Evolutionary conservation across 2,888 invertebrate species (phyloP).

Genomic region (Brachyptera putata): DNA sequence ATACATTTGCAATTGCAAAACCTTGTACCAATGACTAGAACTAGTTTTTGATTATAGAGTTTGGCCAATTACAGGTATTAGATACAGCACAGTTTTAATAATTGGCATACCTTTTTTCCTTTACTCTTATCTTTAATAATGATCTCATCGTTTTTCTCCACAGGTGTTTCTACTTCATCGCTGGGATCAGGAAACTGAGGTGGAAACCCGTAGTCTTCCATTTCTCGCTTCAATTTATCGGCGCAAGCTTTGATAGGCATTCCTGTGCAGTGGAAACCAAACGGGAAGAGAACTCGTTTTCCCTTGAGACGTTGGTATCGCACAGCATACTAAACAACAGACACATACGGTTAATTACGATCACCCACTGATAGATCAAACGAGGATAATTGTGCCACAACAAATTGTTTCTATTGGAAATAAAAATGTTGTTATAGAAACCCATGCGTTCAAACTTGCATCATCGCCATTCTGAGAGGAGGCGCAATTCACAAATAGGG

Average conservation of each 20-base stretch:
- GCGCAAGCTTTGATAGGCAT: constrained; percentile 99
- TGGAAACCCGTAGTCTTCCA: constrained; percentile 87
- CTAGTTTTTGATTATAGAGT: no score
- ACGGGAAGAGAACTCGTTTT: constrained; percentile 88
- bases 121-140: constrained; percentile 80
- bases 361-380: background rate
- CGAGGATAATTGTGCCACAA: no score
- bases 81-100: no score
- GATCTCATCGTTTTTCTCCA: constrained; percentile 54
- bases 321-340: constrained; percentile 70
- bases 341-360: constrained; percentile 18
- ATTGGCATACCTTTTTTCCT: constrained; percentile 85
- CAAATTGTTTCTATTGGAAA: no score
- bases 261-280: constrained; percentile 98
- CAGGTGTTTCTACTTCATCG: constrained; percentile 45
- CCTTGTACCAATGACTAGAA: no score
- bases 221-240: constrained; percentile 92
- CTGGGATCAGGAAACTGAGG: constrained; percentile 75
- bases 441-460: no score
- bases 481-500: no score
- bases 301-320: constrained; percentile 92
- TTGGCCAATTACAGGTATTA: no score
- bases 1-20: no score
- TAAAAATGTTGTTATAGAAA: no score
- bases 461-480: no score